phyloP scores from a whole-genome alignment of 2,888 invertebrate genomes.

The Mesorhabditis spiculigera region DNA sequence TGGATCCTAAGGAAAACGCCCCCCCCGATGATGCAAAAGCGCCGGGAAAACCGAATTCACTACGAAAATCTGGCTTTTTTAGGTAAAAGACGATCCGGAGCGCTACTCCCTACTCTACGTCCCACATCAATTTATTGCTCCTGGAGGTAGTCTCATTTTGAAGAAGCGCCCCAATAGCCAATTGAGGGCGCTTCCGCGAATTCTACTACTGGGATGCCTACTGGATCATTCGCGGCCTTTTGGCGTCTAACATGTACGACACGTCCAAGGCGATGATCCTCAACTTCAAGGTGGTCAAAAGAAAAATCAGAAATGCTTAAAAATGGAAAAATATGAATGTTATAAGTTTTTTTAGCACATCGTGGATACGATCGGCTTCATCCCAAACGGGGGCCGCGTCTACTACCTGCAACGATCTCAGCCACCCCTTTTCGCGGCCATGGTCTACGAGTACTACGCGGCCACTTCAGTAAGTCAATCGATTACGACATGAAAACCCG shows the following conservation, averaged over 20 bases:
- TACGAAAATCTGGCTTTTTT: too few species aligned
- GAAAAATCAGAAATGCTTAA: background rate
- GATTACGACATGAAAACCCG: background rate
- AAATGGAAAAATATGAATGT: too few species aligned
- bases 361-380: slow-evolving; percentile 69
- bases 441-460: slow-evolving; percentile 71
- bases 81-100: slow-evolving; percentile 45
- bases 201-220: slow-evolving; percentile 91
- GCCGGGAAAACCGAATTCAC: too few species aligned
- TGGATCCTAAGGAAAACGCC: too few species aligned
- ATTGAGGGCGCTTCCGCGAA: slow-evolving; percentile 65
- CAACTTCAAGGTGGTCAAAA: slow-evolving; percentile 70
- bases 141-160: slow-evolving; percentile 66
- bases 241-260: slow-evolving; percentile 78
- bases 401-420: slow-evolving; percentile 69
- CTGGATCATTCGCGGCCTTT: slow-evolving; percentile 75
- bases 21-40: too few species aligned
- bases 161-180: background rate
- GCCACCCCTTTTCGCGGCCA: slow-evolving; percentile 61
- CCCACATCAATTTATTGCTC: slow-evolving; percentile 72
- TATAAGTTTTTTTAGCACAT: slow-evolving; percentile 67
- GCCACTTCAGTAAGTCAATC: background rate
- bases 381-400: slow-evolving; percentile 86
- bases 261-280: slow-evolving; percentile 79
- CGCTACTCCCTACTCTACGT: slow-evolving; percentile 82